Conservation (phyloP, 2,113 vertebrate species). For the Cinclus mexicanus region DNA sequence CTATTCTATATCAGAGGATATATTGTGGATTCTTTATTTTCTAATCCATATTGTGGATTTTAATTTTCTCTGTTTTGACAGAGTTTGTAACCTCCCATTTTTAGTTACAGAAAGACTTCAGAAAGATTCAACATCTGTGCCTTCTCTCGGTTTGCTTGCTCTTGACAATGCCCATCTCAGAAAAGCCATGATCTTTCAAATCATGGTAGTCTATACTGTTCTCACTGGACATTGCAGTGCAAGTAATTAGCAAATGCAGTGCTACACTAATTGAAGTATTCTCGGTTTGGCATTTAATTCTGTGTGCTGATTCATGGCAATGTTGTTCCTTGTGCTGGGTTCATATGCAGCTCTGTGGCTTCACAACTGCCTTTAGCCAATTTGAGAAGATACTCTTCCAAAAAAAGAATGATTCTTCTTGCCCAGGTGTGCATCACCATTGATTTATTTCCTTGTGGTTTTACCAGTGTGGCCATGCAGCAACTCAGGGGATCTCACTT, state of each 20-base stretch:
- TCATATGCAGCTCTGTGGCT: neutral
- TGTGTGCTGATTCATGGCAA: neutral
- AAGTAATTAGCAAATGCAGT: neutral
- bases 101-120: neutral
- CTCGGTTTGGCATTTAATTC: neutral
- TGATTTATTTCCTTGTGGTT: neutral
- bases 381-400: neutral
- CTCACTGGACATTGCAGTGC: neutral
- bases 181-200: neutral
- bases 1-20: neutral
- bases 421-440: accelerated
- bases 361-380: neutral
- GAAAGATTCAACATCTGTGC: neutral
- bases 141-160: neutral
- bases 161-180: neutral
- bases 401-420: neutral
- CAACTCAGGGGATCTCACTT: neutral
- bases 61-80: neutral
- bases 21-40: neutral
- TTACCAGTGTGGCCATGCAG: neutral
- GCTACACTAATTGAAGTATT: neutral
- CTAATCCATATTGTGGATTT: neutral
- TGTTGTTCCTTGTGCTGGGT: accelerated
- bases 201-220: neutral
- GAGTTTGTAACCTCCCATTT: neutral